Conservation (phyloP, 2,888 invertebrate genomes). For the Andrena camellia region DNA sequence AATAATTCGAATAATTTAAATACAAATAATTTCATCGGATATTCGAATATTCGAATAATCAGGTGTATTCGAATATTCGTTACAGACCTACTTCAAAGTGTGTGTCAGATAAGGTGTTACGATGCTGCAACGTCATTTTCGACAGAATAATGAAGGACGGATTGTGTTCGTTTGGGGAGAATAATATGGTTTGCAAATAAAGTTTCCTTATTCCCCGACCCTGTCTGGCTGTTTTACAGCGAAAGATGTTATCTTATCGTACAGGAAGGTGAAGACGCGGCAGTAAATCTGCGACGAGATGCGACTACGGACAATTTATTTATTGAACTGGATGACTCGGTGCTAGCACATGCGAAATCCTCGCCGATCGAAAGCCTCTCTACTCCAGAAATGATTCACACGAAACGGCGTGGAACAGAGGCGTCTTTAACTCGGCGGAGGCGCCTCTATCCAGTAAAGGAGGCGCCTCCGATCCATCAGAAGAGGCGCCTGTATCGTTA, state of each 20-base stretch:
- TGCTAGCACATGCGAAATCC: slow-evolving; percentile 2
- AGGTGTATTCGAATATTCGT: too few species aligned
- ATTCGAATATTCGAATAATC: too few species aligned
- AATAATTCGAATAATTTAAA: too few species aligned
- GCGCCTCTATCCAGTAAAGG: slow-evolving; percentile 45
- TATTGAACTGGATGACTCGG: neutral
- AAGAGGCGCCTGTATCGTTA: slow-evolving; percentile 58
- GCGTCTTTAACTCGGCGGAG: slow-evolving; percentile 54
- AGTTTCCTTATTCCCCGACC: neutral
- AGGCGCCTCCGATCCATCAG: slow-evolving; percentile 57
- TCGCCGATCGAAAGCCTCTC: slow-evolving; percentile 16
- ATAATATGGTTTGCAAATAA: neutral
- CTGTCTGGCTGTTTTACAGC: neutral
- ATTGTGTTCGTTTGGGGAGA: neutral
- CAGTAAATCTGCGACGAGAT: neutral
- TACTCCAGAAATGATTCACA: slow-evolving; percentile 48
- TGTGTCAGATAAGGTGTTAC: too few species aligned
- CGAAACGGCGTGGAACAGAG: slow-evolving; percentile 49
- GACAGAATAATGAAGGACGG: too few species aligned
- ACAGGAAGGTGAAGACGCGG: neutral
- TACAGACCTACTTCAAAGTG: too few species aligned
- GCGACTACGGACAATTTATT: neutral
- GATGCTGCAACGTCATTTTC: too few species aligned
- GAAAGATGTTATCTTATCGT: neutral
- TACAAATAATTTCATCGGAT: too few species aligned